Evolutionary conservation across 2,888 invertebrate genomes (phyloP).

Genomic region (Thymelicus lineola): DNA sequence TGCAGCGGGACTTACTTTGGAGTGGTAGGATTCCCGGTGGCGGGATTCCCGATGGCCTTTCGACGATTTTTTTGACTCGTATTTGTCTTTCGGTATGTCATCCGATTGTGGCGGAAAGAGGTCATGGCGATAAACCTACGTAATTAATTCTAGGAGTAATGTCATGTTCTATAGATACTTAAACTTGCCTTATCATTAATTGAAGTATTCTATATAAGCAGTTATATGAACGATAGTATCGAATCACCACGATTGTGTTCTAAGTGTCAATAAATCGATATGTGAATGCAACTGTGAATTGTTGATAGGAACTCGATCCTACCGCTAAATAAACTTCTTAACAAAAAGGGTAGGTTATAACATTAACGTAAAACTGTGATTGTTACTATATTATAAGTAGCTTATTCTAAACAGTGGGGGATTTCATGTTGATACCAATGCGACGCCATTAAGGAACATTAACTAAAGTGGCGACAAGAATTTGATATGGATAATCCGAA

Average conservation of each 20-base stretch:
- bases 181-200: slow-evolving; percentile 2
- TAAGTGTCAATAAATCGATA: not conserved
- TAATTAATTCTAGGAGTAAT: slow-evolving; percentile 9
- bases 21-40: not conserved
- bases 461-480: not conserved
- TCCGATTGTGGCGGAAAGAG: slow-evolving; percentile 5
- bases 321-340: too few relatives aligned
- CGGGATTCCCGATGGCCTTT: slow-evolving; percentile 6
- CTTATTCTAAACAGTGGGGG: not conserved
- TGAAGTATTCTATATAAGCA: not conserved
- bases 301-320: too few relatives aligned
- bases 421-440: not conserved
- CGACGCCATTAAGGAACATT: not conserved
- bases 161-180: not conserved
- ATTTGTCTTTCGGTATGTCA: slow-evolving; percentile 17
- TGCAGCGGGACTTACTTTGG: slow-evolving; percentile 4
- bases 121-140: not conserved
- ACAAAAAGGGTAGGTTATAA: not conserved
- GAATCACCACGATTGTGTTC: not conserved
- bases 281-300: not conserved
- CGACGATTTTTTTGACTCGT: slow-evolving; percentile 23
- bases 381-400: too few relatives aligned
- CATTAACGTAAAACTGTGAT: not conserved
- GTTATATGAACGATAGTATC: not conserved
- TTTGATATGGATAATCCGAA: too few relatives aligned